Conservation (phyloP, 1,140 invertebrate genomes). For the Drosophila repleta region DNA sequence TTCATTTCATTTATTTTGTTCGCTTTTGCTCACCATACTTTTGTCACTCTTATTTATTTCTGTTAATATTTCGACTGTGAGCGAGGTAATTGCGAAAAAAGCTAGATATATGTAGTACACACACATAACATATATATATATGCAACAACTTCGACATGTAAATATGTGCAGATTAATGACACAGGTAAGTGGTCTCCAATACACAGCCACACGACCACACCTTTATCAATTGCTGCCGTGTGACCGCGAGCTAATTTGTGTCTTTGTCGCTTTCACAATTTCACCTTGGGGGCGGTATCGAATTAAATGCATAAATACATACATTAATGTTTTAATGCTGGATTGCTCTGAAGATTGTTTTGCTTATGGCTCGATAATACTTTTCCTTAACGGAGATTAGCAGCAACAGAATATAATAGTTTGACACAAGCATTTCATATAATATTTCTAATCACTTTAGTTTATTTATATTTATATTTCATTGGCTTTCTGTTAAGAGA, state of each 20-base stretch:
- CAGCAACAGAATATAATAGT: too few species aligned
- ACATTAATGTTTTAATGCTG: constrained; percentile 6
- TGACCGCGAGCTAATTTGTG: constrained; percentile 47
- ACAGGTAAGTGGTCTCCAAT: constrained; percentile 51
- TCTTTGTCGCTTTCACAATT: constrained; percentile 69
- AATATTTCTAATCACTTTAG: too few species aligned
- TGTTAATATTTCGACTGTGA: too few species aligned
- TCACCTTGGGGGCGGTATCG: constrained; percentile 61
- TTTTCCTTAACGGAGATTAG: too few species aligned
- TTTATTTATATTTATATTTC: neutral
- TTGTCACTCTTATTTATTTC: constrained; percentile 61
- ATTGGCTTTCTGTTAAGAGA: too few species aligned
- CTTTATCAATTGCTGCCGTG: constrained; percentile 38
- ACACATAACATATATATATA: constrained; percentile 43
- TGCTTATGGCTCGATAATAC: neutral
- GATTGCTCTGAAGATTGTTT: neutral
- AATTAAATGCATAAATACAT: constrained; percentile 19
- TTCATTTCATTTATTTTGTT: constrained; percentile 28
- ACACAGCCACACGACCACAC: constrained; percentile 26
- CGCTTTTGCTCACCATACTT: constrained; percentile 50
- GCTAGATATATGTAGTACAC: constrained; percentile 40
- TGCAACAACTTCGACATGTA: constrained; percentile 63
- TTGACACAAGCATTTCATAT: too few species aligned
- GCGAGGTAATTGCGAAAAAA: constrained; percentile 45
- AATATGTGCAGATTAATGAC: constrained; percentile 72